Conservation (phyloP, 2,113 vertebrate species). For the Gila orcuttii region DNA sequence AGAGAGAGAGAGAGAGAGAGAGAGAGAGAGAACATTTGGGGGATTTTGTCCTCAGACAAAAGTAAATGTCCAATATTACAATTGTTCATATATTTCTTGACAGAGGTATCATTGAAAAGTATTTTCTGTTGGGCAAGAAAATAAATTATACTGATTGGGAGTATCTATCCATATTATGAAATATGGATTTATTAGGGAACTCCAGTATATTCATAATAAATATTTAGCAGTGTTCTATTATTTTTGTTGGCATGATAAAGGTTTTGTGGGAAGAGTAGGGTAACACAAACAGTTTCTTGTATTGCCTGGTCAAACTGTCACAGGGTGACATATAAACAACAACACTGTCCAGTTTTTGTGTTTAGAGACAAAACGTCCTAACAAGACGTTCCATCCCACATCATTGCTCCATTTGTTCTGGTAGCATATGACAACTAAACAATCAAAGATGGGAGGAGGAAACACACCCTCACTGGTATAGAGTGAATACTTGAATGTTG, state of each 20-base stretch:
- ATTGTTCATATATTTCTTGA: not conserved
- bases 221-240: not conserved
- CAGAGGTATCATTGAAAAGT: not conserved
- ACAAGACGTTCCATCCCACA: slow-evolving; percentile 28
- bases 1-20: not conserved
- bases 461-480: not conserved
- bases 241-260: not conserved
- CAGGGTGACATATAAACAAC: slow-evolving; percentile 13
- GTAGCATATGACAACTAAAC: slow-evolving; percentile 15
- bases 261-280: not conserved
- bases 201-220: not conserved
- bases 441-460: not conserved
- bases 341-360: slow-evolving; percentile 20
- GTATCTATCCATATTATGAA: not conserved
- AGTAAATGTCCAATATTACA: too few species aligned
- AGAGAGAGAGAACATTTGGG: not conserved
- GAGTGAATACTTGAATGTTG: not conserved
- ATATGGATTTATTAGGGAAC: not conserved
- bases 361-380: slow-evolving; percentile 10
- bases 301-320: slow-evolving; percentile 7
- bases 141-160: not conserved
- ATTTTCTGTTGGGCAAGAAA: not conserved
- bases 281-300: slow-evolving; percentile 4
- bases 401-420: slow-evolving; percentile 34
- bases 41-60: not conserved